phyloP scores from a whole-genome alignment of 2,113 vertebrate genomes.

The Pseudopodoces humilis region DNA sequence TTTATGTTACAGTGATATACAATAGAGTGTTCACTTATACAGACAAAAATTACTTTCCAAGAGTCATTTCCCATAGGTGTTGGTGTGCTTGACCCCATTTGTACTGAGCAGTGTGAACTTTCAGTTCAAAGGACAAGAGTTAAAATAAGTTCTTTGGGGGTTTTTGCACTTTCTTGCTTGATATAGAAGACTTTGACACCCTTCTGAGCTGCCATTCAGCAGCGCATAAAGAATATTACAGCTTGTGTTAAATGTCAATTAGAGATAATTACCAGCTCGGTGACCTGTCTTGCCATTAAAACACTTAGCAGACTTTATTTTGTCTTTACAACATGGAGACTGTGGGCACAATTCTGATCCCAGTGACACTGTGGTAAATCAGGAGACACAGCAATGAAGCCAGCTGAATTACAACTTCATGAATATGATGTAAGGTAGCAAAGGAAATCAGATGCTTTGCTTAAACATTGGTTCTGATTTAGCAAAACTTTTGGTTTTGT shows the following conservation, averaged over 20 bases:
- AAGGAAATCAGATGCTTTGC: not conserved
- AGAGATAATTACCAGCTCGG: conserved; percentile 41
- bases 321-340: not conserved
- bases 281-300: conserved; percentile 42
- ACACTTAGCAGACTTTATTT: conserved; percentile 34
- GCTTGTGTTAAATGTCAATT: conserved; percentile 37
- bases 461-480: not conserved
- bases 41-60: not conserved
- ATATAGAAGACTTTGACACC: not conserved
- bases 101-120: not conserved
- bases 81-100: not conserved
- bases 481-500: not conserved
- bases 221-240: conserved; percentile 27
- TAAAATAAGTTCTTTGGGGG: not conserved
- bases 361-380: not conserved
- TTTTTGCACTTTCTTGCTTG: not conserved
- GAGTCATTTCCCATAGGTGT: not conserved
- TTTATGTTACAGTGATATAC: not conserved
- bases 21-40: not conserved
- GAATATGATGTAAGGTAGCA: not conserved
- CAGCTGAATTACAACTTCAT: not conserved
- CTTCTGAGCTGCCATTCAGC: conserved; percentile 3
- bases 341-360: not conserved
- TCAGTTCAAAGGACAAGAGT: conserved; percentile 22
- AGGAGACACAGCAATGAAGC: not conserved